phyloP scores from a whole-genome alignment of 2,113 vertebrate species.

The Eurypyga helias region DNA sequence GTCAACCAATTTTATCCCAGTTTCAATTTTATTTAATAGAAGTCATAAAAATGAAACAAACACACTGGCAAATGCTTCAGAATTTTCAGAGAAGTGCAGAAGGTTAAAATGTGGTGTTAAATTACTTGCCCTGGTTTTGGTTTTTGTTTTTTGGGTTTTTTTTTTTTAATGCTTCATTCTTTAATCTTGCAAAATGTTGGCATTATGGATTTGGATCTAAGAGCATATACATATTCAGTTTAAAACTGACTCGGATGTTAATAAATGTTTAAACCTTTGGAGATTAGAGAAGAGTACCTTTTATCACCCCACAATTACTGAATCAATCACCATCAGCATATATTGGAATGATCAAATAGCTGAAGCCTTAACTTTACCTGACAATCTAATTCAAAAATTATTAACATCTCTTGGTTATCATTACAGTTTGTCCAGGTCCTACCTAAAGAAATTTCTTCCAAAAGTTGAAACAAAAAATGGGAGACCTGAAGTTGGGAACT shows the following conservation, averaged over 20 bases:
- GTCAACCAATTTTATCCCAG: background rate
- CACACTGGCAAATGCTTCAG: background rate
- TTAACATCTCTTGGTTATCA: background rate
- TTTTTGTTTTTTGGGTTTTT: no score
- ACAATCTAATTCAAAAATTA: background rate
- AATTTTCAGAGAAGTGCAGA: background rate
- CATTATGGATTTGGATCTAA: background rate
- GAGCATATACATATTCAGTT: background rate
- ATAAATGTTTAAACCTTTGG: conserved; percentile 2
- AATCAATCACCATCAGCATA: background rate
- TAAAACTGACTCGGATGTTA: background rate
- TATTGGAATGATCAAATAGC: background rate
- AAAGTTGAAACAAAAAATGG: background rate
- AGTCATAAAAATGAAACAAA: background rate
- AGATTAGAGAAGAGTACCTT: background rate
- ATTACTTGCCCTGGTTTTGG: background rate
- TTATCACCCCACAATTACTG: background rate
- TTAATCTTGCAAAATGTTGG: background rate
- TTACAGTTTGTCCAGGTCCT: background rate
- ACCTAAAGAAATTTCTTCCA: background rate
- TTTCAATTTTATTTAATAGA: background rate
- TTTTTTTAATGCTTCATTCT: background rate
- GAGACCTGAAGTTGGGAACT: background rate
- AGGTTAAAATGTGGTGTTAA: background rate
- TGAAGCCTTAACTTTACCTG: background rate